A percentile compares a stretch with the other conserved stretches of the same genome.
Conservation (phyloP, 2,113 vertebrate species). For the mouse (Mus musculus) region GRCm39 chr3:104985501-104986000, state of each 20-base stretch:
- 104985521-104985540: neutral
- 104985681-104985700: constrained; percentile 50
- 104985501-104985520: neutral
- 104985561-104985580: neutral
- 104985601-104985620: neutral
- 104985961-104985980: accelerated
- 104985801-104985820: neutral
- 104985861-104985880: neutral
- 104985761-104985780: neutral
- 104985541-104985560: too few species aligned
- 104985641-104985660: accelerated
- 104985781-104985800: neutral
- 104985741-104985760: accelerated
- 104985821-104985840: neutral
- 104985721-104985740: neutral
- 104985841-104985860: neutral
- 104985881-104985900: neutral
- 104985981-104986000: neutral
- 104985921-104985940: neutral
- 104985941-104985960: neutral
- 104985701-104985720: constrained; percentile 81
- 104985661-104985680: accelerated
- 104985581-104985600: neutral
- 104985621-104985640: neutral
- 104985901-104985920: neutral